Base-by-base conservation (phyloP, 1,140 invertebrate species). In the Globodera rostochiensis region DNA sequence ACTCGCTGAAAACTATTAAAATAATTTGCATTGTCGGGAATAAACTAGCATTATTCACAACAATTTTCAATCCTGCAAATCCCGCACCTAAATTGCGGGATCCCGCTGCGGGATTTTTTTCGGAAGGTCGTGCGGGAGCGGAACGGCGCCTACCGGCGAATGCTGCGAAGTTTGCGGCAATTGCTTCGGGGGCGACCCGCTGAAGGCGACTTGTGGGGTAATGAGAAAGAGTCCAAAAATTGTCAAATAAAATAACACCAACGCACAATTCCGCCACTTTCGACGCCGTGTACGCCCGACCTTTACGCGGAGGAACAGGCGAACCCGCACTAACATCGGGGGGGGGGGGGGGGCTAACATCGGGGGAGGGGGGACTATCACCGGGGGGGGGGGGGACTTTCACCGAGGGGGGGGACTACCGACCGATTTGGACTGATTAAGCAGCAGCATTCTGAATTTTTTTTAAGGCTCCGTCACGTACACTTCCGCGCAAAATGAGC, bases 111-210 rank as follows among this genome's bases (percentile, higher is more conserved):
- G n/a, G n/a, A n/a, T n/a, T n/a, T n/a, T n/a, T n/a, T n/a, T n/a
- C n/a, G n/a, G n/a, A n/a, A n/a, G n/a, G n/a, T n/a, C n/a, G n/a
- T n/a, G n/a, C n/a, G n/a, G n/a, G n/a, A n/a, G n/a, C n/a, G n/a
- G n/a, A n/a, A n/a, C n/a, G n/a, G n/a, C n/a, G n/a, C n/a, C n/a
- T n/a, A n/a, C n/a, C n/a, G n/a, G n/a, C 21, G 88, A 87, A 36
- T 89, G 88, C 69, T 89, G 88, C 64, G 15, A 80, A 9, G 87
- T 88, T 19, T 89, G 88, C 76, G 88, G 88, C 21, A 89, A 88
- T 77, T 89, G 88, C 77, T 90, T 86, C 77, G 88, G 88, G 2
- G 88, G 88, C 11, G 88, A 89, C 83, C 88, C 88, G 6, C 74
- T 89, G 19, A 87, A 88, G 73, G 86, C 86, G 66, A 70, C 82